These are phyloP conservation scores for Nemopilema nomurai DNA, from an alignment of 30 jellyfish, hydroid and myxozoan genomes.

Conservation along the genomic window DNA sequence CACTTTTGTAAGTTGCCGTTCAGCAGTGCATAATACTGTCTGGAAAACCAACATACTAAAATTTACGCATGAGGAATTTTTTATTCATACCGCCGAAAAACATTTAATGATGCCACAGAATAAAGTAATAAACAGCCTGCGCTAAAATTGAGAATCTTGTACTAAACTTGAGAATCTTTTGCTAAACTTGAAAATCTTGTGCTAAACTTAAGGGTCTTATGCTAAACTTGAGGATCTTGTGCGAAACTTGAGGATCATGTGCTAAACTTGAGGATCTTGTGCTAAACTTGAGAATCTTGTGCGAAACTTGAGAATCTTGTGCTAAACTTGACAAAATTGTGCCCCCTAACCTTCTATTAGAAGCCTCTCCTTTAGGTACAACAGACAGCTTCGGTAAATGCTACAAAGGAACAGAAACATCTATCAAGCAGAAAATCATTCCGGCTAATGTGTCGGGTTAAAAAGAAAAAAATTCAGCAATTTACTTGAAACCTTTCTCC, in stretches of 20 bases:
- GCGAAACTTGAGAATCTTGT: neutral
- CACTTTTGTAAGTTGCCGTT: conserved; percentile 71
- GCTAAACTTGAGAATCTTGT: neutral
- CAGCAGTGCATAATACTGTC: conserved; percentile 53
- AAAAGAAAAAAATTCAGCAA: too few species aligned
- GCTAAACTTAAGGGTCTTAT: neutral
- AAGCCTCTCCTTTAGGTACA: conserved; percentile 49
- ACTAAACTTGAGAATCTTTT: neutral
- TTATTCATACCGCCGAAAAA: neutral
- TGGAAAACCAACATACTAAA: neutral
- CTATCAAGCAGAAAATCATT: neutral
- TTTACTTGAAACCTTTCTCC: too few species aligned
- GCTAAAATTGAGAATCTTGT: too few species aligned
- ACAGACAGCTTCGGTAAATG: conserved; percentile 71
- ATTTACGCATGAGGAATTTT: neutral
- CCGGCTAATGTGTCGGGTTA: too few species aligned
- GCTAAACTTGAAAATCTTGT: neutral
- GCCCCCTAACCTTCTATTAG: conserved; percentile 61
- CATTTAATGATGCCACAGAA: neutral
- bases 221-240: neutral
- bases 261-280: neutral
- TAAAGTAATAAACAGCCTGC: neutral
- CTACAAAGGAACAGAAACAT: conserved; percentile 6
- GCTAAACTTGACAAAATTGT: neutral
- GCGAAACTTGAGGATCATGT: neutral